A percentile compares a stretch with the other conserved stretches of the same genome.
phyloP scores from a whole-genome alignment of 2,888 invertebrate genomes.

The Notocelia uddmanniana region DNA sequence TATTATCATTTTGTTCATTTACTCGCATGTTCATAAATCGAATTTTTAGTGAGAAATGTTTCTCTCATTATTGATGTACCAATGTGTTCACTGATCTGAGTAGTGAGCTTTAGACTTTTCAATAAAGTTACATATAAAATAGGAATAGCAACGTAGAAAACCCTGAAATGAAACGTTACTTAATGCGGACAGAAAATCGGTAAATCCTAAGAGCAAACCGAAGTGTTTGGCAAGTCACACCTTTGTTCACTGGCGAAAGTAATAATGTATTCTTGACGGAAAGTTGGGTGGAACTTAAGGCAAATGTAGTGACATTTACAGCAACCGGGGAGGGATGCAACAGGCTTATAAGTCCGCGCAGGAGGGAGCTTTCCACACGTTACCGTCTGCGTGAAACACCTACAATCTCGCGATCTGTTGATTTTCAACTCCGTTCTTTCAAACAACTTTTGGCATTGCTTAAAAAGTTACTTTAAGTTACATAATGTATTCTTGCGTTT shows the following conservation, averaged over 20 bases:
- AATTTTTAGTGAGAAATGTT: neutral
- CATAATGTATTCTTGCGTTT: slow-evolving; percentile 24
- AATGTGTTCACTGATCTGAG: neutral
- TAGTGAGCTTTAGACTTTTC: neutral
- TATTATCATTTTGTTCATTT: neutral
- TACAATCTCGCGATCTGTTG: slow-evolving; percentile 25
- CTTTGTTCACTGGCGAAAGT: slow-evolving; percentile 23
- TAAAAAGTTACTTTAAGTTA: slow-evolving; percentile 28
- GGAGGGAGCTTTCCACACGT: slow-evolving; percentile 18
- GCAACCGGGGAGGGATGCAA: slow-evolving; percentile 36
- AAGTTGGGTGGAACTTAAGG: slow-evolving; percentile 21
- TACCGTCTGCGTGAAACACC: slow-evolving; percentile 25
- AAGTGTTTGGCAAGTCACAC: slow-evolving; percentile 32
- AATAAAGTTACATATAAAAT: neutral
- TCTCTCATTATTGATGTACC: neutral
- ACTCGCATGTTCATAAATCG: neutral
- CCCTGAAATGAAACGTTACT: slow-evolving; percentile 21
- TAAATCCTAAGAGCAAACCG: slow-evolving; percentile 8
- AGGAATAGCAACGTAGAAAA: neutral
- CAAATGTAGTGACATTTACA: slow-evolving; percentile 37
- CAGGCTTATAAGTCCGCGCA: slow-evolving; percentile 40
- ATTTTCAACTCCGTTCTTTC: slow-evolving; percentile 25
- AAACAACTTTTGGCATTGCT: slow-evolving; percentile 22
- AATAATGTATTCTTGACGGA: slow-evolving; percentile 40
- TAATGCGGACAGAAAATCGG: slow-evolving; percentile 8